phyloP scores from a whole-genome alignment of 2,113 vertebrate species.

The Anoplopoma fimbria region DNA sequence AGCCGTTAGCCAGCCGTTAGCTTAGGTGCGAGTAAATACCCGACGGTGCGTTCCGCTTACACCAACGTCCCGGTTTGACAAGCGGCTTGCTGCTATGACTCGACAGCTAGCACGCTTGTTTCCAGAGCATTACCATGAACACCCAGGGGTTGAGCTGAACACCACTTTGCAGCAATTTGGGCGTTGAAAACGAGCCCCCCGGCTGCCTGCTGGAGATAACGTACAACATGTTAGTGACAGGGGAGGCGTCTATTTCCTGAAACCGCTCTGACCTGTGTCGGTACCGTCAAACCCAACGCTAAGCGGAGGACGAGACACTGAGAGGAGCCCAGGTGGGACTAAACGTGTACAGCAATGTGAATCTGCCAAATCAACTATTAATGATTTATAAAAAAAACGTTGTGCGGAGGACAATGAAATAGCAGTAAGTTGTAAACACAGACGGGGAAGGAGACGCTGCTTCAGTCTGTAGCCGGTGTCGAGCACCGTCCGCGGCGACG shows the following conservation, averaged over 20 bases:
- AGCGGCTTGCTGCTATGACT: slow-evolving; percentile 36
- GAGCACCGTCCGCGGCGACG: slow-evolving; percentile 40
- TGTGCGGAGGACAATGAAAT: background rate
- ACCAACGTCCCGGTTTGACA: slow-evolving; percentile 51
- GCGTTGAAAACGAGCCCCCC: background rate
- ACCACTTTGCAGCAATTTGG: background rate
- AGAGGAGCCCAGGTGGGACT: background rate
- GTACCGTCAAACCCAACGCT: too few species aligned
- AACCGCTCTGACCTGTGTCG: slow-evolving; percentile 61
- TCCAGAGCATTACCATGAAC: background rate
- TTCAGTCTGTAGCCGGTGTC: slow-evolving; percentile 62
- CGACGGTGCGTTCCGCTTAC: slow-evolving; percentile 28
- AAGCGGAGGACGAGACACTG: too few species aligned
- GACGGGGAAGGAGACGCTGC: slow-evolving; percentile 58
- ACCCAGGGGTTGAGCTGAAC: background rate
- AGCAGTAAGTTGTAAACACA: slow-evolving; percentile 71
- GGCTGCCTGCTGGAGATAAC: slow-evolving; percentile 25
- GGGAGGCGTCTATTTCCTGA: slow-evolving; percentile 80
- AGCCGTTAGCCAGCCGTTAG: slow-evolving; percentile 62
- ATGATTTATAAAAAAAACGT: background rate
- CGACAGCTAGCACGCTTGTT: slow-evolving; percentile 30
- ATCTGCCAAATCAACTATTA: background rate
- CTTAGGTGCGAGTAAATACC: slow-evolving; percentile 44
- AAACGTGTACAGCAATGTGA: background rate
- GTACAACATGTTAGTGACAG: slow-evolving; percentile 55